Conservation (phyloP, 2,797 vertebrate species). For the Lepilemur ruficaudatus region DNA sequence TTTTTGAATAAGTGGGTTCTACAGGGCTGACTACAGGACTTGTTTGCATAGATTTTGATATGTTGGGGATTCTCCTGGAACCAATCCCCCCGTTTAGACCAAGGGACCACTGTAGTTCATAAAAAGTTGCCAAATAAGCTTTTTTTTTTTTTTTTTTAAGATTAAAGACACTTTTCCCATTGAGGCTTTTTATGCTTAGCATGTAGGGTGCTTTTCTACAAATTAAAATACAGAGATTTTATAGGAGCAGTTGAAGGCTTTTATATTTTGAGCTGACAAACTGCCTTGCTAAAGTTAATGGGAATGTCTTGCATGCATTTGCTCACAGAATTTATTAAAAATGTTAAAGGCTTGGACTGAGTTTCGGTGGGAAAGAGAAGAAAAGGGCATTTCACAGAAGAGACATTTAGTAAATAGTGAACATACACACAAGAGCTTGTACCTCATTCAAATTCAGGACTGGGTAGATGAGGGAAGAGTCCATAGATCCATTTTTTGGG, state of each 20-base stretch:
- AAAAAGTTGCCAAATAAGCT: neutral
- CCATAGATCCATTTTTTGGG: neutral
- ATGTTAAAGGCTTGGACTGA: neutral
- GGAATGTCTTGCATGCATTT: neutral
- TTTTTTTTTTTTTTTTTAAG: neutral
- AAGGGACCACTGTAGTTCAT: neutral
- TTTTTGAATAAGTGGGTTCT: neutral
- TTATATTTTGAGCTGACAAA: slow-evolving; percentile 14
- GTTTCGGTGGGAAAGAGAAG: neutral
- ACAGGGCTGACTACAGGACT: neutral
- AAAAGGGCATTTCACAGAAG: neutral
- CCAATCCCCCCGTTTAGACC: neutral
- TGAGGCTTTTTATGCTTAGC: slow-evolving; percentile 25
- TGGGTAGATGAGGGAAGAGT: neutral
- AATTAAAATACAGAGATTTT: neutral
- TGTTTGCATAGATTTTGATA: neutral
- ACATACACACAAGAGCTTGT: neutral
- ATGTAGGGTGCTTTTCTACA: neutral
- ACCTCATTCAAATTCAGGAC: neutral
- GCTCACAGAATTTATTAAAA: neutral
- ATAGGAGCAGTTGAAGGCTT: neutral
- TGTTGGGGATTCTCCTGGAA: neutral
- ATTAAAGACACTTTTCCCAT: neutral
- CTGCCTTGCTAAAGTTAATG: neutral
- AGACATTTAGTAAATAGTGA: neutral